Conservation (phyloP, 2,888 invertebrate genomes). For the Chymomyza fuscimana region DNA sequence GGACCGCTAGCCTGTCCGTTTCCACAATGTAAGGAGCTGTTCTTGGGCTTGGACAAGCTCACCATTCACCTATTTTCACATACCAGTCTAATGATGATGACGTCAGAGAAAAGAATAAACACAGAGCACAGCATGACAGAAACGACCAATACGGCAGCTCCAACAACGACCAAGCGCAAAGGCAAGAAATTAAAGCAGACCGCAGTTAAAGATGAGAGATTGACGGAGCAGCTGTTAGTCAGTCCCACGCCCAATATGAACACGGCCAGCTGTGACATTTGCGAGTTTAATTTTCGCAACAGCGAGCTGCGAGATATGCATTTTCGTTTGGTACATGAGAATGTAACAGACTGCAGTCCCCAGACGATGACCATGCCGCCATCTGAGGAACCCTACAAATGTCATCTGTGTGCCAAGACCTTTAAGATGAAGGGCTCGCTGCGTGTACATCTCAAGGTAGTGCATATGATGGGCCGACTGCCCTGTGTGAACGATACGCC, state of each 20-base stretch:
- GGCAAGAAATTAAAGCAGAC: slow-evolving; percentile 35
- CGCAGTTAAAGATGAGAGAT: slow-evolving; percentile 8
- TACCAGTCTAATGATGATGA: slow-evolving; percentile 76
- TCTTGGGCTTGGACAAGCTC: slow-evolving; percentile 89
- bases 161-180: slow-evolving; percentile 41
- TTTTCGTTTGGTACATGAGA: slow-evolving; percentile 85
- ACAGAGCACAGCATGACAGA: slow-evolving; percentile 3
- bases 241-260: background rate
- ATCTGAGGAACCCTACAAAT: slow-evolving; percentile 78
- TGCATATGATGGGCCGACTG: slow-evolving; percentile 81
- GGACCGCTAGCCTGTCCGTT: slow-evolving; percentile 88
- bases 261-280: slow-evolving; percentile 83
- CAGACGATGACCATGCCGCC: background rate
- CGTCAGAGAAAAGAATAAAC: slow-evolving; percentile 16
- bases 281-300: slow-evolving; percentile 87
- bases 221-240: background rate
- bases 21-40: slow-evolving; percentile 84
- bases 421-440: slow-evolving; percentile 91
- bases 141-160: slow-evolving; percentile 5
- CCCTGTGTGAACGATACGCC: slow-evolving; percentile 48
- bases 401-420: slow-evolving; percentile 88
- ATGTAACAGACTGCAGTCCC: slow-evolving; percentile 34
- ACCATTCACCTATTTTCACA: slow-evolving; percentile 91
- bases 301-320: slow-evolving; percentile 87
- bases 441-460: slow-evolving; percentile 90